Percentiles rank a stretch among this genome's conserved stretches.
Conservation (phyloP, 2,113 vertebrate genomes). For the Pipa parva region DNA sequence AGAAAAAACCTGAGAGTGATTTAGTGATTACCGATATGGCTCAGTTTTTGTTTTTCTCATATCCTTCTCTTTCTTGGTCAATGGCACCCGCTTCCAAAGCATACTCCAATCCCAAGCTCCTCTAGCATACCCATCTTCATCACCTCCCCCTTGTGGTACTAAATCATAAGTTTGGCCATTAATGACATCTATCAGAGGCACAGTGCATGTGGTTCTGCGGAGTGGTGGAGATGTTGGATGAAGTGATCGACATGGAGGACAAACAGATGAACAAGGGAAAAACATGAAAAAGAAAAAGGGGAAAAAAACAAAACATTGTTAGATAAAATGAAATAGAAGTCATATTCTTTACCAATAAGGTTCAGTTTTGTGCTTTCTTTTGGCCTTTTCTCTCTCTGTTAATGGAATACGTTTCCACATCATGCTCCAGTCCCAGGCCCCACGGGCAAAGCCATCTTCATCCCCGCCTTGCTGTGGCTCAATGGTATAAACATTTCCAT, state of each 20-base stretch:
- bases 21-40: conserved; percentile 96
- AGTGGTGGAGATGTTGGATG: conserved; percentile 53
- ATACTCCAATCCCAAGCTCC: conserved; percentile 99
- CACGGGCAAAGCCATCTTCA: conserved; percentile 94
- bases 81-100: conserved; percentile 97
- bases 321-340: conserved; percentile 52
- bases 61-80: conserved; percentile 83
- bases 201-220: conserved; percentile 91
- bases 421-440: conserved; percentile 98
- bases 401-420: conserved; percentile 96
- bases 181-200: conserved; percentile 97
- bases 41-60: conserved; percentile 89
- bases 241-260: conserved; percentile 45
- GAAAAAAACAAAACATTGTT: conserved; percentile 58
- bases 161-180: conserved; percentile 82
- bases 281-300: conserved; percentile 53
- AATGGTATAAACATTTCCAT: conserved; percentile 96
- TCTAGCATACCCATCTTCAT: conserved; percentile 92
- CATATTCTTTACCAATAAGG: conserved; percentile 89
- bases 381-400: conserved; percentile 89
- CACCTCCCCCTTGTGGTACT: conserved; percentile 90
- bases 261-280: conserved; percentile 50
- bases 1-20: conserved; percentile 58
- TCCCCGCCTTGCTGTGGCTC: conserved; percentile 97
- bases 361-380: conserved; percentile 86